Base-by-base conservation (phyloP, 1,140 invertebrate genomes). In the Ectropis grisescens region DNA sequence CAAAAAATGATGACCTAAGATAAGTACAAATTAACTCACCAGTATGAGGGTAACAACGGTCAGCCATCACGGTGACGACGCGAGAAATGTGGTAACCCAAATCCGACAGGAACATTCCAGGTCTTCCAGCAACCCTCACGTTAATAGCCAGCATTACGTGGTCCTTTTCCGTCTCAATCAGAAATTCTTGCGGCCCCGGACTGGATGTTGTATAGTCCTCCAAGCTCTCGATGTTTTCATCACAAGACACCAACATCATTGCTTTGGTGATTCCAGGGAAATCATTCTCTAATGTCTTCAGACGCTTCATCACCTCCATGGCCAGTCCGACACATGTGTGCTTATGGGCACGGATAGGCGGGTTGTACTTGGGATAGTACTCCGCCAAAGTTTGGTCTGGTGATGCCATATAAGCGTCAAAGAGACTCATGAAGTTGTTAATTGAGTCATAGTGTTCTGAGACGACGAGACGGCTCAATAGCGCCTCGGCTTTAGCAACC, bases 271-370 rank as follows among this genome's bases (percentile, higher is more conserved):
- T 82, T 34, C 88, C 87, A 11, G 75, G 75, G 57, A 74, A 81
- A 36, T 76, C 70, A 1, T 67, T 64, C 41, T 81, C 75, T 13
- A 81, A 46, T 0, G 55, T 50, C 39, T 69, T 75, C n/a, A 78
- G 43, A 11, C 59, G 57, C 24, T 86, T 82, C 53, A 93, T 84
- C 25, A 95, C 84, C 70, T 94, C 92, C 59, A 94, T 88, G 32
- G 91, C 91, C 41, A 96, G 80, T 27, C 93, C 94, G 14, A 96
- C 94, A 66, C 95, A 97, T 15, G 94, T 95, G 69, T 95, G 88
- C 62, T 94, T 90, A 44, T 89, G 86, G 1, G 87, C 75, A 33
- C 89, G 89, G 32, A 97, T 92, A 7, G 88, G 86, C 23, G 94
- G 90, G 47, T 89, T 85, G 70, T 95, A 96, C 53, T 81, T 81